Base-by-base conservation (phyloP, 2,888 invertebrate species). In the Gastracanthus pulcherrimus region DNA sequence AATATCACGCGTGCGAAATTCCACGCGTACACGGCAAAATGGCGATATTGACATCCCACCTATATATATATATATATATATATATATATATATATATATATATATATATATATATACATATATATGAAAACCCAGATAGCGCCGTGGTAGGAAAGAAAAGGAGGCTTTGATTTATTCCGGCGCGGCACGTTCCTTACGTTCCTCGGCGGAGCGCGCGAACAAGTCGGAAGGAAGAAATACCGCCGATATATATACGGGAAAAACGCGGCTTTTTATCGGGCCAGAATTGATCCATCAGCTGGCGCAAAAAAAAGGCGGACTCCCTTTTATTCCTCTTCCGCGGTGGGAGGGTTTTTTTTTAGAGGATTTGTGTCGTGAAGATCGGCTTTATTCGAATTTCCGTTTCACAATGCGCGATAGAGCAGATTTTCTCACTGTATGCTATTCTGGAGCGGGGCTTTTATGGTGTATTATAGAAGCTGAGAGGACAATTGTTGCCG, bases 91-190 rank as follows among this genome's bases (percentile, higher is more conserved):
- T n/a, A n/a, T n/a, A n/a, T n/a, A n/a, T n/a, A n/a, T n/a, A n/a
- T n/a, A n/a, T n/a, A n/a, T n/a, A n/a, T n/a, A n/a, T n/a, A n/a
- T n/a, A n/a, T n/a, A n/a, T n/a, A 45, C 38, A 36, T 66, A 11
- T 45, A 31, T 38, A 55, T n/a, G 51, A 62, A n/a, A 16, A 19
- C 38, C 16, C 36, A 19, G 64, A 34, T n/a, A 34, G 60, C 31
- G 51, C n/a, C n/a, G n/a, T n/a, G n/a, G n/a, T n/a, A n/a, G n/a
- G n/a, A 16, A 16, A 6, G 11, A 55, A 16, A 51, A n/a, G 41
- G 16, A 38, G 58, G 60, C 48, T 77, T 77, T 77, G 77, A 77
- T 77, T 77, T 77, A 77, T 77, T 77, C 48, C 60, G 26, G 34
- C 70, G 69, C 41, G 34, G 70, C 77, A 77, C 67, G 76, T 76